These are phyloP conservation scores for Phalangium opilio DNA, from an alignment of 2,888 invertebrate genomes.

Conservation along the genomic window DNA sequence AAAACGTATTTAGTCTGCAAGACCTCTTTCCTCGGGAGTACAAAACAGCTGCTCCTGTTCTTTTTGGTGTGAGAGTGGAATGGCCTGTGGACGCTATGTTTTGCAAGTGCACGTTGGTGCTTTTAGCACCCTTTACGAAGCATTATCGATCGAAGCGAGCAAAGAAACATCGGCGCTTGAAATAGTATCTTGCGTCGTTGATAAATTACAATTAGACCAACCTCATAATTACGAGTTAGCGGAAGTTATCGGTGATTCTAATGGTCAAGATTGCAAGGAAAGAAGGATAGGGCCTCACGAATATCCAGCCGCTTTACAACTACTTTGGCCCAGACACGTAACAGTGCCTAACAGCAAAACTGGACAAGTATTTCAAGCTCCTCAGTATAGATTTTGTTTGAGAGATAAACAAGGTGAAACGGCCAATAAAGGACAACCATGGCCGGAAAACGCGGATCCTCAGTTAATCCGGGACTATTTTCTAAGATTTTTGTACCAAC, in stretches of 20 bases:
- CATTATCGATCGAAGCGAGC: conserved; percentile 74
- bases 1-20: too few relatives aligned
- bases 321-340: conserved; percentile 33
- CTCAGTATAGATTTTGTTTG: conserved; percentile 56
- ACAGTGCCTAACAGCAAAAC: background rate
- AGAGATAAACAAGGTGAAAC: conserved; percentile 55
- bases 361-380: conserved; percentile 13
- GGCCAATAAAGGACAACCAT: conserved; percentile 47
- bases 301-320: conserved; percentile 36
- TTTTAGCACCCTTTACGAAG: conserved; percentile 71
- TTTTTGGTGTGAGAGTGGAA: background rate
- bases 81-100: conserved; percentile 39
- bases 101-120: conserved; percentile 79
- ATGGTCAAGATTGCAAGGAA: conserved; percentile 82
- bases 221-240: conserved; percentile 54
- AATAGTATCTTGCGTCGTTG: conserved; percentile 74
- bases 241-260: conserved; percentile 26
- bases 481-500: conserved; percentile 76
- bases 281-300: conserved; percentile 57
- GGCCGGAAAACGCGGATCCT: conserved; percentile 70
- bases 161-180: conserved; percentile 83
- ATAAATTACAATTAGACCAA: conserved; percentile 42
- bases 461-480: conserved; percentile 85
- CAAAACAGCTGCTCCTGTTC: too few relatives aligned
- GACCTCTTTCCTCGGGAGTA: too few relatives aligned